These are phyloP conservation scores for Lasaia peninsularis DNA, from an alignment of 1,140 invertebrate genomes.

Conservation along the genomic window DNA sequence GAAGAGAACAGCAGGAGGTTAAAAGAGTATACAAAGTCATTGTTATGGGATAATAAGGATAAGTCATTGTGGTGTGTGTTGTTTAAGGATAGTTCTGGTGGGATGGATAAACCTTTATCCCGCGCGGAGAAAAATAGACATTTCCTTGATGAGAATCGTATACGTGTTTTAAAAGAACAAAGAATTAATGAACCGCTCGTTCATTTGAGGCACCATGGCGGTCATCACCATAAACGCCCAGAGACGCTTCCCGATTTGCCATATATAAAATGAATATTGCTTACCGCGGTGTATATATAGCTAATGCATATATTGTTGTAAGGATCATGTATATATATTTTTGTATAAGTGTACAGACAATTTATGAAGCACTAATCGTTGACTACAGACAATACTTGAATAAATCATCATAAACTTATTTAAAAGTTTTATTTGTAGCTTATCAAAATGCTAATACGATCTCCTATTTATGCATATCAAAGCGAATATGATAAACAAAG, in stretches of 20 bases:
- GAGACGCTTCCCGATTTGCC: constrained; percentile 50
- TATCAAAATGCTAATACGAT: constrained; percentile 12
- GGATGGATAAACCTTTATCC: constrained; percentile 38
- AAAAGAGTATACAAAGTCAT: constrained; percentile 72
- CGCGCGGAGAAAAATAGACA: constrained; percentile 45
- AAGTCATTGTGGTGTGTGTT: constrained; percentile 76
- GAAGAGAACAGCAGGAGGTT: constrained; percentile 74
- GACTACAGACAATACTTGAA: constrained; percentile 68
- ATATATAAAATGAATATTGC: constrained; percentile 55
- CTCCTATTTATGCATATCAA: background rate
- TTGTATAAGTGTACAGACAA: constrained; percentile 58
- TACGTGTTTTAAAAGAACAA: constrained; percentile 56
- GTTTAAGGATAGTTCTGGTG: constrained; percentile 70
- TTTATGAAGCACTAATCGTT: constrained; percentile 53
- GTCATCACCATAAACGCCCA: constrained; percentile 53
- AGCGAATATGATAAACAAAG: background rate
- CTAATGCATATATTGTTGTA: constrained; percentile 30
- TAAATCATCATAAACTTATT: constrained; percentile 49
- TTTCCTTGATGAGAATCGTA: constrained; percentile 57
- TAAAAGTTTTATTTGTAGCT: constrained; percentile 37
- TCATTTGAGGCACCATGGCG: constrained; percentile 61
- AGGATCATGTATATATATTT: constrained; percentile 63
- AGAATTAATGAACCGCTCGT: constrained; percentile 60
- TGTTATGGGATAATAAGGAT: constrained; percentile 76
- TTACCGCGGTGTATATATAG: constrained; percentile 26